Percentiles rank a stretch among this genome's conserved stretches.
Conservation (phyloP, 2,113 vertebrate genomes). For the Calonectris borealis region DNA sequence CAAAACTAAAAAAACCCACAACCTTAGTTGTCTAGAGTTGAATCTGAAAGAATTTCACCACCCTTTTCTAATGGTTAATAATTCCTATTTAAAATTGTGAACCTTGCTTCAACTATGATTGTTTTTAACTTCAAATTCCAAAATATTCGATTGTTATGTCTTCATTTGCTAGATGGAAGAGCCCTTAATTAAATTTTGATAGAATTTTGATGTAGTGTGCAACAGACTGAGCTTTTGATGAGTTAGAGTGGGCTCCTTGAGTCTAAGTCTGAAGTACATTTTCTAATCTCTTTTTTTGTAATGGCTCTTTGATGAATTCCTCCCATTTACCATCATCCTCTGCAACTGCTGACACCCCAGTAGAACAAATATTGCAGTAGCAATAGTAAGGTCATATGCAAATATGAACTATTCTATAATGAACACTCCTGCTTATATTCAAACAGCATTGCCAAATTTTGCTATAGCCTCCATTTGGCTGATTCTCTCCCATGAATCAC, state of each 20-base stretch:
- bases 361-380: not conserved
- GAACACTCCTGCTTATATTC: not conserved
- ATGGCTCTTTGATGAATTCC: not conserved
- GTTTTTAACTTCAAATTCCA: not conserved
- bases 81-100: not conserved
- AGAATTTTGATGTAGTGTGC: not conserved
- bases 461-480: not conserved
- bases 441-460: not conserved
- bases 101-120: not conserved
- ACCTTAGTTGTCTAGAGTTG: not conserved
- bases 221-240: not conserved
- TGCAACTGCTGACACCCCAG: not conserved
- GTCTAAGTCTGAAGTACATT: not conserved
- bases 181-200: not conserved
- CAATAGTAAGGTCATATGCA: conserved; percentile 27
- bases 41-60: not conserved
- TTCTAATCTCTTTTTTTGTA: not conserved
- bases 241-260: not conserved
- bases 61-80: not conserved
- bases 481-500: not conserved
- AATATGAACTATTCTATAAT: not conserved
- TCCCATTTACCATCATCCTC: not conserved
- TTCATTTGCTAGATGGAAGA: not conserved
- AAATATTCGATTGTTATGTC: not conserved
- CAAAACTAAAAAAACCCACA: not conserved